phyloP scores from a whole-genome alignment of 2,888 invertebrate species.

The Hirtodrosophila cameraria region DNA sequence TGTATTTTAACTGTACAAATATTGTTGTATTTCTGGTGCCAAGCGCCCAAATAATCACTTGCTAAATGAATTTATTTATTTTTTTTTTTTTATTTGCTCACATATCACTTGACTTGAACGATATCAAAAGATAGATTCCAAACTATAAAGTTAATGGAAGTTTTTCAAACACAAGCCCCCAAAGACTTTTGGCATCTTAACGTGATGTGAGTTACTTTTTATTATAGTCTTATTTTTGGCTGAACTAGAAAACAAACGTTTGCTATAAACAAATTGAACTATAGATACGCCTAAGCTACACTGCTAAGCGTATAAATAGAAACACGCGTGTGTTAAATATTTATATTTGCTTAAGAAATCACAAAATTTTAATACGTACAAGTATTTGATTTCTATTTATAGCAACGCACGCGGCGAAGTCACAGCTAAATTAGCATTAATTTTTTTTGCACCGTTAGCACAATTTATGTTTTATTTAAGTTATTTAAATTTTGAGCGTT shows the following conservation, averaged over 20 bases:
- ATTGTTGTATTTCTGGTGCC: constrained; percentile 53
- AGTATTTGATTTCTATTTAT: constrained; percentile 46
- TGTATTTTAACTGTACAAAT: constrained; percentile 27
- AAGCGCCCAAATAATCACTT: constrained; percentile 68
- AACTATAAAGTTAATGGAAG: constrained; percentile 18
- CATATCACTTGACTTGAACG: constrained; percentile 56
- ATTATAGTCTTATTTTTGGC: constrained; percentile 5
- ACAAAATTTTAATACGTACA: constrained; percentile 51
- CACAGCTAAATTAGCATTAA: constrained; percentile 19
- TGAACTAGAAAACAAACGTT: constrained; percentile 5
- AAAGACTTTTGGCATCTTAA: constrained; percentile 28
- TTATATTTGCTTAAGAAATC: constrained; percentile 17
- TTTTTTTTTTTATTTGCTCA: constrained; percentile 45
- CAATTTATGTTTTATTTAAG: constrained; percentile 31
- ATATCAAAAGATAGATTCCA: constrained; percentile 1
- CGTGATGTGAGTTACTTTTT: constrained; percentile 6
- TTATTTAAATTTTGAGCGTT: constrained; percentile 48
- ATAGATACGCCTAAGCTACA: constrained; percentile 24
- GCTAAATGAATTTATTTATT: constrained; percentile 63
- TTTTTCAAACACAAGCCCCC: constrained; percentile 23
- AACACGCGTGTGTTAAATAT: constrained; percentile 16
- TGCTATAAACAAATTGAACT: constrained; percentile 33
- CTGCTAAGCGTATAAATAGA: constrained; percentile 52
- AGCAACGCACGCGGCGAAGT: constrained; percentile 26
- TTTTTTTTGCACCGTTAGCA: constrained; percentile 39